These are phyloP conservation scores for Dermochelys coriacea DNA, from an alignment of 2,797 vertebrate genomes.

Conservation along the genomic window DNA sequence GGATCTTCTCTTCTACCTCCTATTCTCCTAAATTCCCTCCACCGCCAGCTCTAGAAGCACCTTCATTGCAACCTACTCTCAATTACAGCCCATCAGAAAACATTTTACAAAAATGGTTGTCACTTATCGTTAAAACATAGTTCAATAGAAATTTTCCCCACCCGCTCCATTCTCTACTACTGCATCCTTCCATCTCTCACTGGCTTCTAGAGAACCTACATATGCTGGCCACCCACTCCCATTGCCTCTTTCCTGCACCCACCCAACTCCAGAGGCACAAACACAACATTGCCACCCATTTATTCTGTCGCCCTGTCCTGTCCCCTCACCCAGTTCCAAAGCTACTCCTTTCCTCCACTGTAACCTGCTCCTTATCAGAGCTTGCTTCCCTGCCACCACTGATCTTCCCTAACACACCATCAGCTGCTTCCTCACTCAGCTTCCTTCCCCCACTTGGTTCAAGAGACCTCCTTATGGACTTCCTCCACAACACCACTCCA, in stretches of 20 bases:
- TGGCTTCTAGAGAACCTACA: constrained; percentile 17
- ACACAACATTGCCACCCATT: background rate
- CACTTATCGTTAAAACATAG: rapidly evolving
- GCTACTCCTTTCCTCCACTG: rapidly evolving
- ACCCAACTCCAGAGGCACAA: background rate
- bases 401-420: background rate
- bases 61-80: background rate
- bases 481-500: background rate
- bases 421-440: background rate
- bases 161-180: background rate
- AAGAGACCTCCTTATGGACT: background rate
- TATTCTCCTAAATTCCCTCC: background rate
- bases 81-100: background rate
- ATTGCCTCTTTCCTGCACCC: background rate
- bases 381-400: background rate
- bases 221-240: background rate
- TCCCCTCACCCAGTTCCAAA: background rate
- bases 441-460: background rate
- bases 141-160: background rate
- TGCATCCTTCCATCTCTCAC: background rate
- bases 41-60: background rate
- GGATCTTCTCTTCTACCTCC: background rate
- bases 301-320: background rate
- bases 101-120: background rate
- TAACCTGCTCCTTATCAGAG: background rate